phyloP scores from a whole-genome alignment of 2,797 vertebrate genomes.

The Leptodactylus fallax region DNA sequence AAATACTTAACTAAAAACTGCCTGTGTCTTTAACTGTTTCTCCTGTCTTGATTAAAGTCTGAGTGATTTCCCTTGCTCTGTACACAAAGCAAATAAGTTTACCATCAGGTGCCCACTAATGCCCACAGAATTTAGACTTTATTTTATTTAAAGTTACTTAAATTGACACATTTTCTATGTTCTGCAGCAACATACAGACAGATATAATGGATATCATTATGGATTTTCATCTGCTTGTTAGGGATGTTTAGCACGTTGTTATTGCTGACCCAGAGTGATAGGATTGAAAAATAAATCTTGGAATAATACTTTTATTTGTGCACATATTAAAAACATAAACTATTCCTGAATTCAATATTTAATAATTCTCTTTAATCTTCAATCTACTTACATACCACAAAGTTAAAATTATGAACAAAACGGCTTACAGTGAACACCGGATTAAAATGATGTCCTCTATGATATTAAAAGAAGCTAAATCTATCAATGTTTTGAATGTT shows the following conservation, averaged over 20 bases:
- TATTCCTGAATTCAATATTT: constrained; percentile 31
- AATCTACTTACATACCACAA: constrained; percentile 51
- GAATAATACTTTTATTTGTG: background rate
- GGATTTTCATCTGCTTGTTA: background rate
- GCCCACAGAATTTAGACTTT: too few relatives aligned
- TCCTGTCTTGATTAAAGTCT: too few relatives aligned
- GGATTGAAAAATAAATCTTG: constrained; percentile 2
- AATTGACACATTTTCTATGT: too few relatives aligned
- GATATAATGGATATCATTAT: background rate
- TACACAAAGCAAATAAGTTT: too few relatives aligned
- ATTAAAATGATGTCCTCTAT: constrained; percentile 50
- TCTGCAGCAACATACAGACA: background rate
- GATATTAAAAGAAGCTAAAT: constrained; percentile 34
- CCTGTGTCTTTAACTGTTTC: too few relatives aligned
- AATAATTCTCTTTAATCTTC: constrained; percentile 49
- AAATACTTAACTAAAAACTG: too few relatives aligned
- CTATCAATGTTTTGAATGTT: constrained; percentile 31
- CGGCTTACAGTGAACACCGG: constrained; percentile 33
- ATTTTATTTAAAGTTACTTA: too few relatives aligned
- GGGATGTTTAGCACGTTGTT: background rate
- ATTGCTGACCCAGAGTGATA: background rate
- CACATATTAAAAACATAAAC: constrained; percentile 12
- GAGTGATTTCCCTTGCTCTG: too few relatives aligned
- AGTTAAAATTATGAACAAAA: constrained; percentile 49
- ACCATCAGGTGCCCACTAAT: too few relatives aligned